Percentiles rank a stretch among this genome's conserved stretches.
Evolutionary conservation across 2,797 vertebrate genomes (phyloP).

Genomic region (Pagetopsis macropterus): DNA sequence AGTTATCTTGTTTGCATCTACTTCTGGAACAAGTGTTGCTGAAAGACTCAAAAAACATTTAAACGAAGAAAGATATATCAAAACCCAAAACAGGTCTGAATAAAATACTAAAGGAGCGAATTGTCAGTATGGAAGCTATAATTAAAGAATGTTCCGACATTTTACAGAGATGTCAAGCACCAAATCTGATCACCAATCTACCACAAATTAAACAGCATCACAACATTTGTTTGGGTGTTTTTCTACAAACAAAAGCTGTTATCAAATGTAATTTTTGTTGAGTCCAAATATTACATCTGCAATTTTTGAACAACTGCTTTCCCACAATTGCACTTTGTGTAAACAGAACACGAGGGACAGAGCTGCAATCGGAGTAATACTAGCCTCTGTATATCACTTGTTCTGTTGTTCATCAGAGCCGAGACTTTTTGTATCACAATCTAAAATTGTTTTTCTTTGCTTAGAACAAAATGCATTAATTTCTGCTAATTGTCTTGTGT

Average conservation of each 20-base stretch:
- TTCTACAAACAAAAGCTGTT: not conserved
- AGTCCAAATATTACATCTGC: not conserved
- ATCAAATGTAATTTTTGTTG: not conserved
- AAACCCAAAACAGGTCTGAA: not conserved
- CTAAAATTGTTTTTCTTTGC: not conserved
- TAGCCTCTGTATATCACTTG: not conserved
- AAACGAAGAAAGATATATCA: not conserved
- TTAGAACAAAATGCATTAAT: not conserved
- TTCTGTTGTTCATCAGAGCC: not conserved
- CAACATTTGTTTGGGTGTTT: too few relatives aligned
- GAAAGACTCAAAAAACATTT: not conserved
- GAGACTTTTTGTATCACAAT: not conserved
- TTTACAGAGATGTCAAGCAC: not conserved
- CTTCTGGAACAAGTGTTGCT: too few relatives aligned
- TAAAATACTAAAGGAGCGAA: not conserved
- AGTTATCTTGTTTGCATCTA: not conserved
- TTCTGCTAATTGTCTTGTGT: conserved; percentile 5
- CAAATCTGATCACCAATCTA: not conserved
- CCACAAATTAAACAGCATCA: too few relatives aligned
- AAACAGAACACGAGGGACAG: not conserved
- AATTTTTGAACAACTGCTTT: not conserved
- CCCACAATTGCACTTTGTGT: not conserved
- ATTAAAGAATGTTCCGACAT: not conserved
- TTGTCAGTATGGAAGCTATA: not conserved
- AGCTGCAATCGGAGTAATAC: not conserved